Percentiles rank a stretch among this genome's conserved stretches.
Evolutionary conservation across 1,140 invertebrate genomes (phyloP).

Genomic region (Drosophila rhopaloa): DNA sequence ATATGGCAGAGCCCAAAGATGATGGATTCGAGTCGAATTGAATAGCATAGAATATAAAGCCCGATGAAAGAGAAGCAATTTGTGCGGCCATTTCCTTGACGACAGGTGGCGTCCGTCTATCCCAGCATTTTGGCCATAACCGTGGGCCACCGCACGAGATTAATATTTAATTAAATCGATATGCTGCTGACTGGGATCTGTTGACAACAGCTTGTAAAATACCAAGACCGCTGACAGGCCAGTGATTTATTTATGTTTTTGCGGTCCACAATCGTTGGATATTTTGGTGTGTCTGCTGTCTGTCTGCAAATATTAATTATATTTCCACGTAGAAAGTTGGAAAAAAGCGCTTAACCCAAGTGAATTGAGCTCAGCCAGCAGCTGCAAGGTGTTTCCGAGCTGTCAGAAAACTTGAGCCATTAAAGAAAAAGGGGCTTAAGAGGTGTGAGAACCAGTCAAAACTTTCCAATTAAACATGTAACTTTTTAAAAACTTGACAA

Average conservation of each 20-base stretch:
- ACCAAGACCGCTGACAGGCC: conserved; percentile 50
- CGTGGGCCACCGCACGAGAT: conserved; percentile 30
- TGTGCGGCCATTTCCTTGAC: conserved; percentile 43
- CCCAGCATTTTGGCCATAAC: conserved; percentile 17
- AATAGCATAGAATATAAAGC: conserved; percentile 11
- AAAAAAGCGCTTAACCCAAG: not conserved
- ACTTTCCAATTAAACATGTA: not conserved
- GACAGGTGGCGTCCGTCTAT: conserved; percentile 18
- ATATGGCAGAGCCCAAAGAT: conserved; percentile 30
- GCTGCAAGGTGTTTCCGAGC: conserved; percentile 33
- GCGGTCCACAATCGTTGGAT: conserved; percentile 18
- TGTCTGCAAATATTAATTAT: conserved; percentile 52
- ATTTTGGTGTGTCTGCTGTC: conserved; percentile 31
- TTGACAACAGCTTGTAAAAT: conserved; percentile 66
- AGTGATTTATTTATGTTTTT: conserved; percentile 68
- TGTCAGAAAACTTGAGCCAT: conserved; percentile 16
- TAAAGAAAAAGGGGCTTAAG: not conserved
- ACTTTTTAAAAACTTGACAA: not conserved
- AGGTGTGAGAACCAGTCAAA: not conserved
- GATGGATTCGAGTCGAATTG: conserved; percentile 5
- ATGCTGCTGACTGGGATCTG: conserved; percentile 13
- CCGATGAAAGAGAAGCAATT: conserved; percentile 30
- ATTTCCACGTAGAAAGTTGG: conserved; percentile 1
- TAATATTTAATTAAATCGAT: conserved; percentile 76
- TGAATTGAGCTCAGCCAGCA: conserved; percentile 16